These are phyloP conservation scores for Rhagoletis pomonella DNA, from an alignment of 1,140 invertebrate genomes.

Conservation along the genomic window DNA sequence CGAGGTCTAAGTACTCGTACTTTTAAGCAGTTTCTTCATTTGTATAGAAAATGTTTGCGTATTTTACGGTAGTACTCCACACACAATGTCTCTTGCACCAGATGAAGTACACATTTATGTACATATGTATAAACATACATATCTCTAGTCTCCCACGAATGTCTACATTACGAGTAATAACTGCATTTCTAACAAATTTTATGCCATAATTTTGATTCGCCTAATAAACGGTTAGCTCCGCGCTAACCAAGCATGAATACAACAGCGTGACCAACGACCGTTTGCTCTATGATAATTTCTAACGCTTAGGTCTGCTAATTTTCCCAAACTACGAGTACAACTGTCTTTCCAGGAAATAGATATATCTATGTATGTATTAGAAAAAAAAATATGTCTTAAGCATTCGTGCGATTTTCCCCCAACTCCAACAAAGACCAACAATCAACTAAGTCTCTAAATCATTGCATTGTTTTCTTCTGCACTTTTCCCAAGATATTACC, in stretches of 20 bases:
- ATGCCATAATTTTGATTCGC: background rate
- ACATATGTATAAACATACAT: no score
- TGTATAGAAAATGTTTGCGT: no score
- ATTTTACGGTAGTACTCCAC: no score
- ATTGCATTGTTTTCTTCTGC: slow-evolving; percentile 29
- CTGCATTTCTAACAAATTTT: background rate
- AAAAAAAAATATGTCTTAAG: slow-evolving; percentile 3
- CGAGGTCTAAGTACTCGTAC: no score
- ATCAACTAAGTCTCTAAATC: slow-evolving; percentile 23
- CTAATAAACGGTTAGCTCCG: background rate
- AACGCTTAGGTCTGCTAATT: background rate
- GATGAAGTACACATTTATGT: no score
- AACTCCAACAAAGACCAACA: slow-evolving; percentile 39
- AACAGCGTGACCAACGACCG: background rate
- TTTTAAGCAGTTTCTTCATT: no score
- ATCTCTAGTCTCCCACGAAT: background rate
- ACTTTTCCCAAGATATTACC: slow-evolving; percentile 48
- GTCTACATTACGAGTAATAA: background rate
- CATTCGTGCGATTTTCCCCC: slow-evolving; percentile 12
- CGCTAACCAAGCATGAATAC: background rate
- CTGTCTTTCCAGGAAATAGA: slow-evolving; percentile 43
- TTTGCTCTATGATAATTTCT: background rate
- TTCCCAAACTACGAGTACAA: slow-evolving; percentile 8
- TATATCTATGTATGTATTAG: background rate
- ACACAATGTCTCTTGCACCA: no score